Evolutionary conservation across 1,140 invertebrate species (phyloP).

Genomic region (Chrysopa pallens): DNA sequence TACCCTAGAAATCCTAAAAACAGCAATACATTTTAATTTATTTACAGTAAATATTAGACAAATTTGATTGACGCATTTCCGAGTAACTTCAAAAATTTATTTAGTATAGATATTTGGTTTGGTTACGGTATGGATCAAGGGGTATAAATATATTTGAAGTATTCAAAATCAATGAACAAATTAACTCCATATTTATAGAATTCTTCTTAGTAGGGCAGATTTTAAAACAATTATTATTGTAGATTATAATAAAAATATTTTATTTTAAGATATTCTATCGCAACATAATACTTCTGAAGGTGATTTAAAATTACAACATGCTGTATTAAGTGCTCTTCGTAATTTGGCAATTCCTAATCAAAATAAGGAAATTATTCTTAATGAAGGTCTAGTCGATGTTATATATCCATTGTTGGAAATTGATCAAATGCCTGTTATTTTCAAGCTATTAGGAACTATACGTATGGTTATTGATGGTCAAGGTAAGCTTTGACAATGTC

Average conservation of each 20-base stretch:
- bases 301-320: conserved; percentile 65
- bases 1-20: too few species aligned
- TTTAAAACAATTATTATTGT: too few species aligned
- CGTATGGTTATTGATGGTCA: conserved; percentile 72
- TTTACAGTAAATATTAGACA: too few species aligned
- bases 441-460: conserved; percentile 69
- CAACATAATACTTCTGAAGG: conserved; percentile 33
- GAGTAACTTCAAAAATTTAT: too few species aligned
- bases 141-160: too few species aligned
- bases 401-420: conserved; percentile 54
- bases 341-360: conserved; percentile 63
- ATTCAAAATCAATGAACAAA: too few species aligned
- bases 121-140: too few species aligned
- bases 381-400: conserved; percentile 51
- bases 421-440: conserved; percentile 61
- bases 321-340: conserved; percentile 57
- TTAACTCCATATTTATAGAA: too few species aligned
- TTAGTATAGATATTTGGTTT: too few species aligned
- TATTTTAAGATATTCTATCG: conserved; percentile 22
- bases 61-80: too few species aligned
- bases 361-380: conserved; percentile 57
- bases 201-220: too few species aligned
- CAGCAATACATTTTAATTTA: too few species aligned
- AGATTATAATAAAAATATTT: neutral
- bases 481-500: conserved; percentile 26